Evolutionary conservation across 2,888 invertebrate species (phyloP).

Genomic region (Chesias legatella): DNA sequence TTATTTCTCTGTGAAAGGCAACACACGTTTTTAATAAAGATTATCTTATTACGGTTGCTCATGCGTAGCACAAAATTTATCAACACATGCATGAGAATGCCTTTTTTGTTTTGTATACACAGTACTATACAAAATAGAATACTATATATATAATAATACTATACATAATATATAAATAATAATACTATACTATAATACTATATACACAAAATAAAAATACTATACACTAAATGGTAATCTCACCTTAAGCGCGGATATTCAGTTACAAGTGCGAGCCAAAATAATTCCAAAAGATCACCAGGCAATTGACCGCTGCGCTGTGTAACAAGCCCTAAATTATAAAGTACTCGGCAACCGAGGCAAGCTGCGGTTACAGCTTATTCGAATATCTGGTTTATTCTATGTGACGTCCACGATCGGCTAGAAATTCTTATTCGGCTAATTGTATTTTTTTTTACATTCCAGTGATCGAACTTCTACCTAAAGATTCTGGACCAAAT

Average conservation of each 20-base stretch:
- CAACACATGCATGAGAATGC: conserved; percentile 7
- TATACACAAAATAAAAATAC: too few relatives aligned
- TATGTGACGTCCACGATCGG: too few relatives aligned
- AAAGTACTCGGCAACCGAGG: conserved; percentile 20
- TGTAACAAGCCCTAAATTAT: conserved; percentile 30
- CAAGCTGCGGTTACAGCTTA: conserved; percentile 4
- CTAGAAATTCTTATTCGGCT: too few relatives aligned
- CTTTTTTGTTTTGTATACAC: too few relatives aligned
- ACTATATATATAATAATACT: too few relatives aligned
- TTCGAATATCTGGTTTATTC: neutral
- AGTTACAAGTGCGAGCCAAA: conserved; percentile 23
- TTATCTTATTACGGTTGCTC: conserved; percentile 5
- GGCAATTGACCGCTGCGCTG: conserved; percentile 27
- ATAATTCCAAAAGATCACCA: conserved; percentile 29
- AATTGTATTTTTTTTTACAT: too few relatives aligned
- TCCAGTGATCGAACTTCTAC: too few relatives aligned
- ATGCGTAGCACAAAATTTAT: conserved; percentile 9
- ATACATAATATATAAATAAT: too few relatives aligned
- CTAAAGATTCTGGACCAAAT: too few relatives aligned
- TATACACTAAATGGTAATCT: too few relatives aligned
- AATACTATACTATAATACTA: too few relatives aligned
- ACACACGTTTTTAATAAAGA: conserved; percentile 9
- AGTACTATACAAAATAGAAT: too few relatives aligned
- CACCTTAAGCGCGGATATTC: conserved; percentile 11
- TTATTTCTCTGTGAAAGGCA: conserved; percentile 5